Evolutionary conservation across 2,113 vertebrate species (phyloP).

Genomic region (Orthonyx spaldingii): DNA sequence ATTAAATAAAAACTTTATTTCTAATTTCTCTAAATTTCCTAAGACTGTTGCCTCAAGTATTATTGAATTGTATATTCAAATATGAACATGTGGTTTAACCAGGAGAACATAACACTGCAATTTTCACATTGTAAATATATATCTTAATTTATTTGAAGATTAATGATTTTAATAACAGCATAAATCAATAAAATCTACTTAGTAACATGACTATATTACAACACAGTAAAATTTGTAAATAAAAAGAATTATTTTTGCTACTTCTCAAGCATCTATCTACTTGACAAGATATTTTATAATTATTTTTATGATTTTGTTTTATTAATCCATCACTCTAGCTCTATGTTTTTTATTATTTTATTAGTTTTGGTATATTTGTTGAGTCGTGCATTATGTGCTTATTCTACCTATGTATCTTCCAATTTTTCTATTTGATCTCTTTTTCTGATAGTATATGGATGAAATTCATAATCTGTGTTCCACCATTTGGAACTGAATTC

Average conservation of each 20-base stretch:
- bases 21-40: not conserved
- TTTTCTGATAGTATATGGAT: not conserved
- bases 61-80: not conserved
- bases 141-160: not conserved
- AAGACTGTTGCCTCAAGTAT: not conserved
- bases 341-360: not conserved
- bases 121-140: not conserved
- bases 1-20: not conserved
- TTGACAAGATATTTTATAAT: not conserved
- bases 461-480: not conserved
- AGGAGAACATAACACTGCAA: not conserved
- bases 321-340: not conserved
- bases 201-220: not conserved
- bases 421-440: not conserved
- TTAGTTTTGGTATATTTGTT: not conserved
- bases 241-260: not conserved
- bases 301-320: not conserved
- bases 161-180: not conserved
- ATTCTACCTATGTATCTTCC: not conserved
- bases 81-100: not conserved
- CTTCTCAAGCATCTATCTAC: not conserved
- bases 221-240: not conserved
- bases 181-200: not conserved
- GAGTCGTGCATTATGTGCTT: not conserved
- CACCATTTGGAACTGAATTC: not conserved